Percentiles rank a stretch among this genome's conserved stretches.
Conservation (phyloP, 2,113 vertebrate species). For the Corydoras sp. region DNA sequence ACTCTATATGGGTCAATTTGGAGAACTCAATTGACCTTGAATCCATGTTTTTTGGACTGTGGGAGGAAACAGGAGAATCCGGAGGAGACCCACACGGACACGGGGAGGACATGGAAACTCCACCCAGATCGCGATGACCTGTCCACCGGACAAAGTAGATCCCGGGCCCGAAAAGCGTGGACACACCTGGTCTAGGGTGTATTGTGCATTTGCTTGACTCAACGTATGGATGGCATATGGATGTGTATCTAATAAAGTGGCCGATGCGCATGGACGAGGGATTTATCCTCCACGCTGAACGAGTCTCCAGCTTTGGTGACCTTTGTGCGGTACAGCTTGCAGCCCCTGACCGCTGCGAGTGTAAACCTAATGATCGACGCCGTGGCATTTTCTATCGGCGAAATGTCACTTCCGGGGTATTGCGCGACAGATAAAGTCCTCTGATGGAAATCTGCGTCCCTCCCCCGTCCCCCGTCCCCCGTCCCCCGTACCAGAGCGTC, state of each 20-base stretch:
- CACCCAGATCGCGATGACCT: no score
- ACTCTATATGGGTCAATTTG: no score
- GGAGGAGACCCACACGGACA: no score
- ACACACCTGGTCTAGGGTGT: no score
- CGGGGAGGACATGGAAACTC: no score
- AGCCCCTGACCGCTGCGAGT: constrained; percentile 32
- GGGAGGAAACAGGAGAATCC: no score
- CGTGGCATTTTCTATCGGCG: constrained; percentile 42
- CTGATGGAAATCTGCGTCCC: constrained; percentile 20
- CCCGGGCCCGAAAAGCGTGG: no score
- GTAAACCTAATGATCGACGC: constrained; percentile 39
- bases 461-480: background rate
- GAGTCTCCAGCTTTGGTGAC: constrained; percentile 32
- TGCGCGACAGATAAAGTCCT: constrained; percentile 30
- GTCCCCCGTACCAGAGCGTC: background rate
- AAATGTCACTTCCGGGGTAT: constrained; percentile 44
- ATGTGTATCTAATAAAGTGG: background rate
- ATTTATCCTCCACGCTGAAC: constrained; percentile 29
- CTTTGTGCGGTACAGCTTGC: constrained; percentile 26
- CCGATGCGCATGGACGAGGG: background rate
- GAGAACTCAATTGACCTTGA: no score
- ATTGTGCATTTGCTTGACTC: no score
- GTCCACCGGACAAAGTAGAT: no score
- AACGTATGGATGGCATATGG: no score
- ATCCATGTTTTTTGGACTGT: no score